Base-by-base conservation (phyloP, 2,888 invertebrate genomes). In the Polymixis flavicincta region DNA sequence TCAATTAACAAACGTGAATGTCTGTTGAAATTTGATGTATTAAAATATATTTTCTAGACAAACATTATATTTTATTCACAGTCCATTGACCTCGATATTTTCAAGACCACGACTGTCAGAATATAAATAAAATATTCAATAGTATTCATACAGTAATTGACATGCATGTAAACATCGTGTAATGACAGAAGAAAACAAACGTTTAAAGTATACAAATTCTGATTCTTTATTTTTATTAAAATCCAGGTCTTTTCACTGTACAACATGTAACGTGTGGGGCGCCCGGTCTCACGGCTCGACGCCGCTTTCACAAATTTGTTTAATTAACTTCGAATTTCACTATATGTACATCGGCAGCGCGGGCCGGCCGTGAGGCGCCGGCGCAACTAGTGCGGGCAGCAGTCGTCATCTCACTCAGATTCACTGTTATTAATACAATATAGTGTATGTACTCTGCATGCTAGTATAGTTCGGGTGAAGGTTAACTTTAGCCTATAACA, bases 41-140 rank as follows among this genome's bases (percentile, higher is more conserved):
- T 95, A 94, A 96, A 96, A 93, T 95, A 95, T 96, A 95, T 96
- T 96, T 96, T 96, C 92, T 95, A 95, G 94, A 95, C 91, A 94
- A 92, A 83, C 32, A 60, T 71, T 71, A 80, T 63, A 74, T 85
- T 89, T 88, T 84, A 85, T 91, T 84, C 14, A 48, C 9, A 22
- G 19, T 54, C 13, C 50, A 69, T 59, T 66, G 17, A 54, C 60
- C 52, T 28, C 11, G 7, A 25, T 69, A 50, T 60, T 74, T 71
- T 50, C 22, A n/a, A 48, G 14, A 68, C 17, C 9, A 42, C 37
- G 19, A 2, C 65, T 48, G 61, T 45, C 2, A 25, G n/a, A 64
- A 52, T 48, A 5, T 32, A 28, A 52, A 37, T 50, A 32, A 28
- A 22, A 37, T 14, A 71, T 65, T 7, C 4, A 54, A 25, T 28